These are phyloP conservation scores for Nothobranchius kuhntae DNA, from an alignment of 2,113 vertebrate genomes.

Conservation along the genomic window DNA sequence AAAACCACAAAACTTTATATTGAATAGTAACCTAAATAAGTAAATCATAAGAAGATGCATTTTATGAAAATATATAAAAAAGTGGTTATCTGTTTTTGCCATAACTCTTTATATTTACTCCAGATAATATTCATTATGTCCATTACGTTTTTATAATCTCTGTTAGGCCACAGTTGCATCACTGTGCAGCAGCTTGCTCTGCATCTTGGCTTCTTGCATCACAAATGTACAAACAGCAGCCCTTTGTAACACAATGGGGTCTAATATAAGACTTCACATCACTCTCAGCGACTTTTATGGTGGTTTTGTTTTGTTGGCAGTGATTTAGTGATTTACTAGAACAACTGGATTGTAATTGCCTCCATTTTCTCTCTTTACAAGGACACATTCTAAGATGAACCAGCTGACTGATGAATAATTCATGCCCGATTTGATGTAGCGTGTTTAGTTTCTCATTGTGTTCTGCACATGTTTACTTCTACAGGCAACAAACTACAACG, in stretches of 20 bases:
- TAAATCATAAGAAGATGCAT: no score
- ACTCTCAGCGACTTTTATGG: conserved; percentile 1
- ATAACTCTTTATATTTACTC: background rate
- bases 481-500: conserved; percentile 20
- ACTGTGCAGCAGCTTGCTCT: background rate
- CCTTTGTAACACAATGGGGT: background rate
- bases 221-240: background rate
- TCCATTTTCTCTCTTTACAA: conserved; percentile 45
- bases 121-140: background rate
- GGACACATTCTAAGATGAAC: conserved; percentile 47
- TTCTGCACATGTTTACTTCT: conserved; percentile 13
- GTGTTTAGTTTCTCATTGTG: conserved; percentile 28
- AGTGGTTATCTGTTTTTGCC: background rate
- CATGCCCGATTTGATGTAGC: conserved; percentile 48
- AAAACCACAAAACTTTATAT: no score
- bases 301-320: conserved; percentile 1
- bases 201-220: background rate
- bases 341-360: conserved; percentile 39
- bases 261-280: conserved; percentile 2
- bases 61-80: no score
- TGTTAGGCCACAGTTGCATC: background rate
- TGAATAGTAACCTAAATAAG: no score
- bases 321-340: conserved; percentile 28
- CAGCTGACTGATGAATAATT: conserved; percentile 57
- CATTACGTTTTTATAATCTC: background rate